These are phyloP conservation scores for Cheiracanthium punctorium DNA, from an alignment of 2,888 invertebrate species.

Conservation along the genomic window DNA sequence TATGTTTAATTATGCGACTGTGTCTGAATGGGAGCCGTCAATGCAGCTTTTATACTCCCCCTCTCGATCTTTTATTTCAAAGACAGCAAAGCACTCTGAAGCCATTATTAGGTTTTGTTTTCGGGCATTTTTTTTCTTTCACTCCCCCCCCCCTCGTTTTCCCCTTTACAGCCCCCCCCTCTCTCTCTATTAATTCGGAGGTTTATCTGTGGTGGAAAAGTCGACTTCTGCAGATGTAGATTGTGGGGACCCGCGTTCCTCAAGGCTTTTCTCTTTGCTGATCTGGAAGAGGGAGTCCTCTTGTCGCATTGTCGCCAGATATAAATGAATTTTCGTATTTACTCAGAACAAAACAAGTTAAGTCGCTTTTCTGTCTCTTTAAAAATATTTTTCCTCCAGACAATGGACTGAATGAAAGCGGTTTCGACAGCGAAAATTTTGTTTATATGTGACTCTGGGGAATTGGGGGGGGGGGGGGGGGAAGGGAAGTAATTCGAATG, in stretches of 20 bases:
- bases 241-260: too few species aligned
- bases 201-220: background rate
- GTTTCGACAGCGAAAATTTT: background rate
- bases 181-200: background rate
- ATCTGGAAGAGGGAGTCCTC: background rate
- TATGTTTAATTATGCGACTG: conserved; percentile 64
- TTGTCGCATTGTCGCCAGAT: background rate
- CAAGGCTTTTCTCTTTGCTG: background rate
- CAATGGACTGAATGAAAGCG: background rate
- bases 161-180: background rate
- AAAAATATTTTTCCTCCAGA: background rate
- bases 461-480: too few species aligned
- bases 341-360: background rate
- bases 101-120: conserved; percentile 4
- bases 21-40: conserved; percentile 42
- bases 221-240: background rate
- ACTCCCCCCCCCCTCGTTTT: background rate
- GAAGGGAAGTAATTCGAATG: too few species aligned
- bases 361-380: background rate
- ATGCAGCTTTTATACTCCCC: conserved; percentile 31
- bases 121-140: background rate
- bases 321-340: conserved; percentile 17
- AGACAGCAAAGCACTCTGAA: background rate
- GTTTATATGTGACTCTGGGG: background rate
- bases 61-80: conserved; percentile 26